Percentiles rank a stretch among this genome's conserved stretches.
Evolutionary conservation across 2,888 invertebrate genomes (phyloP).

Genomic region (Leptinotarsa tumamoca): DNA sequence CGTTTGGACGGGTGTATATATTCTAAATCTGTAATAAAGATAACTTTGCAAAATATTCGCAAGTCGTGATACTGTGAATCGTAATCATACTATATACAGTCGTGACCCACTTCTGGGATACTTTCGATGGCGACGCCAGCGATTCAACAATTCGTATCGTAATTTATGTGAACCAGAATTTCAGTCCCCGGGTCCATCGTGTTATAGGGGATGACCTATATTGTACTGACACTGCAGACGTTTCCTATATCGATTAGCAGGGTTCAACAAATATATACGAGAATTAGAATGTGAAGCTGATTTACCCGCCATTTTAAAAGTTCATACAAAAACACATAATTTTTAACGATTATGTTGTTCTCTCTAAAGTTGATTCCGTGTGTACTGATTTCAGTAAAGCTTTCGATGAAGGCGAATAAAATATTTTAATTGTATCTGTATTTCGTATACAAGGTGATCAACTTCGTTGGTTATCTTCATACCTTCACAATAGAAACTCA

Average conservation of each 20-base stretch:
- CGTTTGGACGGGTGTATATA: no score
- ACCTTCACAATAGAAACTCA: no score
- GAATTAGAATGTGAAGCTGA: not conserved
- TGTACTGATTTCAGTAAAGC: no score
- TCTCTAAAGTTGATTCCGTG: no score
- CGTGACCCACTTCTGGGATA: slow-evolving; percentile 5
- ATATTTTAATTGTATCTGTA: no score
- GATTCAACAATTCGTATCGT: slow-evolving; percentile 3
- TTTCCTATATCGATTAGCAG: slow-evolving; percentile 4
- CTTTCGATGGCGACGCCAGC: slow-evolving; percentile 7
- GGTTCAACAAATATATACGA: not conserved
- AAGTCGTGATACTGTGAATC: no score
- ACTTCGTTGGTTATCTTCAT: no score
- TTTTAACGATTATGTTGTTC: not conserved
- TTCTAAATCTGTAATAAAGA: no score
- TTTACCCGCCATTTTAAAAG: not conserved
- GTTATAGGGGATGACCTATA: slow-evolving; percentile 12
- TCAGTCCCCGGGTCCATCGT: not conserved
- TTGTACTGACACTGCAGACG: slow-evolving; percentile 2
- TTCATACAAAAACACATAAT: not conserved
- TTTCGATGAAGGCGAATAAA: no score
- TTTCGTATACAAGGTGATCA: no score
- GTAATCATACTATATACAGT: not conserved
- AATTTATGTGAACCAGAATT: slow-evolving; percentile 1
- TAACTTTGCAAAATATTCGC: no score